Evolutionary conservation across 1,140 invertebrate genomes (phyloP), one percentile per base, ranked within the genome.

Genomic region (Lepeophtheirus salmonis): DNA sequence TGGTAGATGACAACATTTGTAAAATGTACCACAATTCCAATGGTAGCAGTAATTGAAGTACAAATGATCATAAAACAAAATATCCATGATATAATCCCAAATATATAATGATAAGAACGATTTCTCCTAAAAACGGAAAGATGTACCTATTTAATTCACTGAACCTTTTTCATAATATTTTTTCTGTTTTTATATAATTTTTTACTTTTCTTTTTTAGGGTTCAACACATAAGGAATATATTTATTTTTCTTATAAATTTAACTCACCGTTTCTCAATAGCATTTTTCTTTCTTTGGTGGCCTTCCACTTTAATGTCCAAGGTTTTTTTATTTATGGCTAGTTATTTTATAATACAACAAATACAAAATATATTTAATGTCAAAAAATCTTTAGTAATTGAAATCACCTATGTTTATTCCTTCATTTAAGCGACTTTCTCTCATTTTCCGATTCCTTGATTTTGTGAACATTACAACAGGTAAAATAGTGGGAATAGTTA

Each of bases 401-500:
- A n/a, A n/a, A n/a, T n/a, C n/a, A 18, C 16, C 52, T 18, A 20
- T 54, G n/a, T 54, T 22, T n/a, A 54, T 22, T 17, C 52, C 52
- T 2, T n/a, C 14, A 14, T 54, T 22, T n/a, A 77, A 72, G 12
- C 75, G 75, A 64, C 76, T 76, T 41, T 74, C 59, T 50, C 65
- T 24, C 41, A 61, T 22, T 49, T 64, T 61, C 21, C 58, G 41
- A 14, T 53, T 56, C 20, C 60, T 17, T 2, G 64, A 61, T 56
- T 65, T 65, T 3, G 62, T 61, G 60, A 66, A 66, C 17, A 66
- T 52, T 17, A 62, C 67, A 1, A 76, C 70, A 50, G 76, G 68
- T 41, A 76, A 49, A 58, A 77, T 72, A 62, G 71, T 75, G 3
- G 74, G 69, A 1, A 74, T 74, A 64, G 77, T 76, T 16, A 76